A percentile compares a stretch with the other conserved stretches of the same genome.
phyloP scores from a whole-genome alignment of 1,140 invertebrate genomes.

The Aradophagus sp. region DNA sequence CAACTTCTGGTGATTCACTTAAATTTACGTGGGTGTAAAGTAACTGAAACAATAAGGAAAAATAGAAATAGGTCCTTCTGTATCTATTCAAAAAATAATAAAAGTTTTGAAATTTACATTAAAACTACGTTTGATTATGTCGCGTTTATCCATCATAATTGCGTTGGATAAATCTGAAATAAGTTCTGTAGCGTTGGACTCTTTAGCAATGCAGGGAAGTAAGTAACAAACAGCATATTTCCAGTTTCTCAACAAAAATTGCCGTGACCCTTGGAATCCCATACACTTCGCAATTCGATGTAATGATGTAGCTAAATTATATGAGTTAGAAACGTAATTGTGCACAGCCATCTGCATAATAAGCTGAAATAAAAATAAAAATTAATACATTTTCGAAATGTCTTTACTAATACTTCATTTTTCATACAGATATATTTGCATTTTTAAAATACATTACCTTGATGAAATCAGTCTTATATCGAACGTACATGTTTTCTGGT shows the following conservation, averaged over 20 bases:
- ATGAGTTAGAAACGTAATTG: slow-evolving; percentile 74
- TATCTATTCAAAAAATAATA: slow-evolving; percentile 1
- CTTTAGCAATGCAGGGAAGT: slow-evolving; percentile 75
- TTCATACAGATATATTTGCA: too few species aligned
- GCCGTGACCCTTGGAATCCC: slow-evolving; percentile 77
- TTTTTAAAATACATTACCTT: slow-evolving; percentile 57
- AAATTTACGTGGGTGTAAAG: slow-evolving; percentile 81
- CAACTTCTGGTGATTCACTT: slow-evolving; percentile 75
- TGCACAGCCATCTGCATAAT: slow-evolving; percentile 77
- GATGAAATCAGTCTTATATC: slow-evolving; percentile 81
- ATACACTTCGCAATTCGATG: slow-evolving; percentile 76
- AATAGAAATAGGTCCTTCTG: slow-evolving; percentile 10
- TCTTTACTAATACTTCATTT: neutral
- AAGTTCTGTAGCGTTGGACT: slow-evolving; percentile 75
- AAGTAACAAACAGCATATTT: slow-evolving; percentile 78
- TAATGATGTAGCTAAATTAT: slow-evolving; percentile 73
- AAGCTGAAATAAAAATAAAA: slow-evolving; percentile 58
- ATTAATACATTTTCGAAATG: slow-evolving; percentile 14
- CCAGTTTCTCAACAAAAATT: slow-evolving; percentile 78
- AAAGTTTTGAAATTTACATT: slow-evolving; percentile 32
- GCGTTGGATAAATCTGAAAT: slow-evolving; percentile 78
- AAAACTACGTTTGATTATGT: slow-evolving; percentile 76
- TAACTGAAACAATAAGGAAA: slow-evolving; percentile 75
- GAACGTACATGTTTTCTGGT: slow-evolving; percentile 79
- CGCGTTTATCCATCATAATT: slow-evolving; percentile 76